These are phyloP conservation scores for Mimachlamys varia DNA, from an alignment of 2,888 invertebrate species.

Conservation along the genomic window DNA sequence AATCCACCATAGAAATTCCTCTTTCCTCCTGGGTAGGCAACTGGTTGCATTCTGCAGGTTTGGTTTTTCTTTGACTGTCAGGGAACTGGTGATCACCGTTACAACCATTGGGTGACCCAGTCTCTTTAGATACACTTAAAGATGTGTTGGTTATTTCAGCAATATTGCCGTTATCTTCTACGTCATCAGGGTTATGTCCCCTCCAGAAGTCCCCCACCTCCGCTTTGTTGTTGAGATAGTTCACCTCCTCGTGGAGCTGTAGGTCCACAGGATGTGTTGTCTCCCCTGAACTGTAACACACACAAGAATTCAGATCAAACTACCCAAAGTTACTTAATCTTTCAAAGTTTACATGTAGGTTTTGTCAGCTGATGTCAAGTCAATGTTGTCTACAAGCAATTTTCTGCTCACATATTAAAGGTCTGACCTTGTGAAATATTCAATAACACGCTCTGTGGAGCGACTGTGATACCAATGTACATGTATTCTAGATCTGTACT, in stretches of 20 bases:
- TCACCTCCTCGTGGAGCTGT: background rate
- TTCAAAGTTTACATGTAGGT: no score
- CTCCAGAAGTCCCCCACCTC: background rate
- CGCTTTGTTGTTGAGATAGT: constrained; percentile 19
- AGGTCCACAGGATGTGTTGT: background rate
- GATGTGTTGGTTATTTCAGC: background rate
- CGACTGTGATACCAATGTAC: no score
- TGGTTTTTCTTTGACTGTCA: background rate
- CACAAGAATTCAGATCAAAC: background rate
- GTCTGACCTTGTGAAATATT: no score
- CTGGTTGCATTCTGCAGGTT: background rate
- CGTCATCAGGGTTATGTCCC: background rate
- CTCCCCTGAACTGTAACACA: background rate
- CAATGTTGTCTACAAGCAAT: no score
- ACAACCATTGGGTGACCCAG: background rate
- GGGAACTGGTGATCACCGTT: background rate
- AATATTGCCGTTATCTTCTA: background rate
- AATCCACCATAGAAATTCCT: background rate
- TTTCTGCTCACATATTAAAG: no score
- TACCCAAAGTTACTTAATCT: background rate
- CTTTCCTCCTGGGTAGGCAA: background rate
- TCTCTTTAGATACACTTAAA: background rate
- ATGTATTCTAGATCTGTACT: no score
- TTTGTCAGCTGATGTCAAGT: no score
- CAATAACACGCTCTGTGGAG: no score